phyloP scores from a whole-genome alignment of 2,888 invertebrate species.

The Perithous albicinctus region DNA sequence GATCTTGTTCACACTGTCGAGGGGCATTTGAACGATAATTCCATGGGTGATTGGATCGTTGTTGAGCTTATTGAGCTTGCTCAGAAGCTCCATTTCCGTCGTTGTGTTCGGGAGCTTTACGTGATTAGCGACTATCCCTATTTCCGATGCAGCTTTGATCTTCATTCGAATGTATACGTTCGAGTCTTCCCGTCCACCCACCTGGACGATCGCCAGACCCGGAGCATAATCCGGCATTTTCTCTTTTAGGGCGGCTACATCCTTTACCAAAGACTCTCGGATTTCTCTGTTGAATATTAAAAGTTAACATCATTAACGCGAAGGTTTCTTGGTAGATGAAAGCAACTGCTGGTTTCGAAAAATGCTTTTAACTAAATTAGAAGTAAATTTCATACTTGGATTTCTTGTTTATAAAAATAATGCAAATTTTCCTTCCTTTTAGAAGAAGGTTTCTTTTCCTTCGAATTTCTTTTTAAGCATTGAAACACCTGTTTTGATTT shows the following conservation, averaged over 20 bases:
- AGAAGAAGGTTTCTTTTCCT: background rate
- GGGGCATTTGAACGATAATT: constrained; percentile 98
- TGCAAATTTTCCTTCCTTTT: background rate
- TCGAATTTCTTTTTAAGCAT: no score
- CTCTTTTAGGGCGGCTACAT: constrained; percentile 88
- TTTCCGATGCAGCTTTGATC: constrained; percentile 95
- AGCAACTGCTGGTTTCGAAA: background rate
- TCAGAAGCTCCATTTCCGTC: constrained; percentile 92
- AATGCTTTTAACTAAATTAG: background rate
- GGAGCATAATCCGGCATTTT: constrained; percentile 88
- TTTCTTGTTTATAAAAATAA: background rate
- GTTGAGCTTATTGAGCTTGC: constrained; percentile 91
- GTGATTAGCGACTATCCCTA: constrained; percentile 94
- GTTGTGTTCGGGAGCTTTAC: constrained; percentile 91
- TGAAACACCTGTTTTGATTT: no score
- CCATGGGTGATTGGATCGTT: constrained; percentile 94
- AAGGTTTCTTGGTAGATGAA: background rate
- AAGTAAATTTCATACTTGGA: background rate
- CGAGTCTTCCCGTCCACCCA: constrained; percentile 98
- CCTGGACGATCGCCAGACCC: constrained; percentile 96
- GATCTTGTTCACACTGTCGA: constrained; percentile 93
- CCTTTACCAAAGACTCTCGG: constrained; percentile 88
- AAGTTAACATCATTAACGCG: background rate
- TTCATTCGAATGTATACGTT: constrained; percentile 99
- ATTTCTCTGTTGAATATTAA: constrained; percentile 87